Evolutionary conservation across 2,113 vertebrate genomes (phyloP), one percentile per base, ranked within the genome.

Genomic region (Anthoscopus minutus): DNA sequence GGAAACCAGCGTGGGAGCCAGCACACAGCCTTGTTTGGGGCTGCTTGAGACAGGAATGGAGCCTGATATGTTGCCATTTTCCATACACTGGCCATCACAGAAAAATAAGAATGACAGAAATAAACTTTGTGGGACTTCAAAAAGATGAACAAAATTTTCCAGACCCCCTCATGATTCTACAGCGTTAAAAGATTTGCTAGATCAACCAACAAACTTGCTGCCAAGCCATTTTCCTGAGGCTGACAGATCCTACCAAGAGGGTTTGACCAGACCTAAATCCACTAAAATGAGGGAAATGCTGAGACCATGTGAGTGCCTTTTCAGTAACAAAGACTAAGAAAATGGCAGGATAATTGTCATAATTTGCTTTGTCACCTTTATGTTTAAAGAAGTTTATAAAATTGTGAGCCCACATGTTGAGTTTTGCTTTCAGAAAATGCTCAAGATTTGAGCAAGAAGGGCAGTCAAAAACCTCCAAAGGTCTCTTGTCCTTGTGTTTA

Each of bases 1-100:
- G 82, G 94, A 96, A 96, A 96, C 10, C 96, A 94, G 96, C 67
- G 6, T 96, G 96, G 69, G 82, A 96, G 94, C 91, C 92, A 96
- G 92, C 51, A 81, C 80, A 81, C 33, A 91, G 85, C 86, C 92
- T 88, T 94, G 88, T 94, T 93, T 96, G 92, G 88, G 96, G 80
- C 86, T 95, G 90, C 82, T 73, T 16, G 45, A 88, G 86, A 62
- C 82, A n/a, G 91, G 76, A 78, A 37, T 44, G 86, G 92, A 92
- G 90, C 60, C 94, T 94, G 64, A 94, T 56, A 47, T 4, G 7
- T 56, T 96, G 94, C 96, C 95, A 93, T 96, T 94, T 96, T 96
- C 96, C 92, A 86, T 94, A 51, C 64, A 13, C 88, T 78, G 76
- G 47, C 88, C 96, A 94, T 95, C 86, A 92, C 0, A 2, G 91